phyloP scores from a whole-genome alignment of 2,113 vertebrate species.

The Gymnarchus niloticus region DNA sequence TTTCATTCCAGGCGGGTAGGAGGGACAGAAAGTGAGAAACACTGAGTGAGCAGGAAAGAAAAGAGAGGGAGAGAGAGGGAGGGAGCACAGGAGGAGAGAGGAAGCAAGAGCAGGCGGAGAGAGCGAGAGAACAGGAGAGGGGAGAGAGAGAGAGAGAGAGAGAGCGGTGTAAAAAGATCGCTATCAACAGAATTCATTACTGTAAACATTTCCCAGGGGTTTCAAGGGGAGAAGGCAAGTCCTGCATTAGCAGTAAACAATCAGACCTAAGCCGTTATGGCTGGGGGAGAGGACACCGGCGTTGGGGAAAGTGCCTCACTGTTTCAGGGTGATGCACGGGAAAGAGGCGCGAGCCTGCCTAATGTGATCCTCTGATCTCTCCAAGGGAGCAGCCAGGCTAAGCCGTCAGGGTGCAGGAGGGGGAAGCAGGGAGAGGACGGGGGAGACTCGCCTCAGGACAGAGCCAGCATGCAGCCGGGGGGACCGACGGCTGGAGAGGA shows the following conservation, averaged over 20 bases:
- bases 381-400: conserved; percentile 37
- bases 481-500: conserved; percentile 37
- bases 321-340: conserved; percentile 38
- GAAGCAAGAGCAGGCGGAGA: conserved; percentile 36
- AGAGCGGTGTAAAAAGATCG: conserved; percentile 42
- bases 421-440: conserved; percentile 29
- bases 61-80: conserved; percentile 27
- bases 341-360: conserved; percentile 41
- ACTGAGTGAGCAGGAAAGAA: conserved; percentile 32
- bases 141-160: conserved; percentile 29
- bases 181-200: conserved; percentile 70
- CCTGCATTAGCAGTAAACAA: conserved; percentile 61
- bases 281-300: conserved; percentile 53
- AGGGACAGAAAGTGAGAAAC: conserved; percentile 55
- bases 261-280: conserved; percentile 61
- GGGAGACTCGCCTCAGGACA: conserved; percentile 24
- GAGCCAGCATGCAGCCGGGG: conserved; percentile 45
- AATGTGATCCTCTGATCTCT: conserved; percentile 44
- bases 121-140: conserved; percentile 56
- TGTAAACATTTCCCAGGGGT: conserved; percentile 74
- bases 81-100: conserved; percentile 37
- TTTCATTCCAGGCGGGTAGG: conserved; percentile 70
- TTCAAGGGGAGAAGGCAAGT: conserved; percentile 57
- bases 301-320: conserved; percentile 47
- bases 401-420: conserved; percentile 14